Percentiles rank a stretch among this genome's conserved stretches.
Evolutionary conservation across 2,888 invertebrate genomes (phyloP).

Genomic region (Endomychus coccineus): DNA sequence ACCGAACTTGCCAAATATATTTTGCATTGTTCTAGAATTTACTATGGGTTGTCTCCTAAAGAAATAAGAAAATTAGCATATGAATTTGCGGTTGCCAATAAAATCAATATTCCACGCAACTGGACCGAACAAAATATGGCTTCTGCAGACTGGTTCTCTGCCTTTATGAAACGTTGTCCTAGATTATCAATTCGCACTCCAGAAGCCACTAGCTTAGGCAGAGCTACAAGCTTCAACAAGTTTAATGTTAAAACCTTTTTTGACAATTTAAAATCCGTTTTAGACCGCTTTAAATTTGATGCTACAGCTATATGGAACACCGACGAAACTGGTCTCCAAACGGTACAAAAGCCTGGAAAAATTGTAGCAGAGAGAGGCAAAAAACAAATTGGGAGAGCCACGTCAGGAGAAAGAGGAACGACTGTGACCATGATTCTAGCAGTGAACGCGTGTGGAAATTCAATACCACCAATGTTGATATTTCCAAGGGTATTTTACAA

Average conservation of each 20-base stretch:
- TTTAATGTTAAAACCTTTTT: constrained; percentile 15
- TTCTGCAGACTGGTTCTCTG: constrained; percentile 16
- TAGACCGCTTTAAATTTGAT: constrained; percentile 10
- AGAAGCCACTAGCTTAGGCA: constrained; percentile 18
- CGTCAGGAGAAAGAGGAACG: too few species aligned
- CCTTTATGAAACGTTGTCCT: constrained; percentile 14
- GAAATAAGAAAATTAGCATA: constrained; percentile 12
- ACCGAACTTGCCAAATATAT: too few species aligned
- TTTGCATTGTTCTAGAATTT: constrained; percentile 5
- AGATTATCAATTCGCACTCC: constrained; percentile 6
- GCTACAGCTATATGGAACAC: constrained; percentile 11
- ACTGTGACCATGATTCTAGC: too few species aligned
- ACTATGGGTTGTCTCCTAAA: constrained; percentile 12
- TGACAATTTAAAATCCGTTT: constrained; percentile 9
- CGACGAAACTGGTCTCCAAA: too few species aligned
- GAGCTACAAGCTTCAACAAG: constrained; percentile 17
- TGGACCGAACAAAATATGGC: constrained; percentile 15
- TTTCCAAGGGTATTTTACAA: too few species aligned
- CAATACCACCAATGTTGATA: too few species aligned
- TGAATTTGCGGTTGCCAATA: constrained; percentile 5
- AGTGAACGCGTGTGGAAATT: too few species aligned
- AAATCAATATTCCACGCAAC: constrained; percentile 10
- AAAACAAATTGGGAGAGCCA: too few species aligned
- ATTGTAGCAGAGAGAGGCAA: too few species aligned
- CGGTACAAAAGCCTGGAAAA: too few species aligned